phyloP scores from a whole-genome alignment of 2,888 invertebrate genomes.

The Trisateles emortualis region DNA sequence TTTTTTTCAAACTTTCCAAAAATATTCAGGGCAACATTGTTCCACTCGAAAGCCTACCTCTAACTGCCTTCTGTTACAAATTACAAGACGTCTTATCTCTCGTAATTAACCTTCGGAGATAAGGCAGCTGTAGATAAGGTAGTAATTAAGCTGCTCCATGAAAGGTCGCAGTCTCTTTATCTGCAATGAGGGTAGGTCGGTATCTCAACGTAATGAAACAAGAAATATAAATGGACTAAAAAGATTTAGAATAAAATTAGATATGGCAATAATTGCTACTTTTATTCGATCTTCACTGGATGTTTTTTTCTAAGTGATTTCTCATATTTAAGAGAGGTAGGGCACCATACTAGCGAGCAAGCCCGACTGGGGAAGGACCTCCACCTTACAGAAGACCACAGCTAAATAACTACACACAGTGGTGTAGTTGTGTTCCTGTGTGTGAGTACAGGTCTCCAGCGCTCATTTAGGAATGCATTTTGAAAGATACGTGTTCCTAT shows the following conservation, averaged over 20 bases:
- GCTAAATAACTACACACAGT: too few species aligned
- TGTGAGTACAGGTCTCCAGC: too few species aligned
- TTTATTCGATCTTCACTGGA: too few species aligned
- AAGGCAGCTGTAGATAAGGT: constrained; percentile 49
- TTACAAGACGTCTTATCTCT: constrained; percentile 52
- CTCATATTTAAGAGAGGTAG: too few species aligned
- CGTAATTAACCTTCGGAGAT: constrained; percentile 59
- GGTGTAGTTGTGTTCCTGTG: too few species aligned
- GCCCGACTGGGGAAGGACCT: too few species aligned
- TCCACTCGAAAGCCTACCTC: constrained; percentile 21
- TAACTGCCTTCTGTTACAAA: constrained; percentile 45
- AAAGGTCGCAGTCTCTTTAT: constrained; percentile 54
- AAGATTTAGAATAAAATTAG: not conserved
- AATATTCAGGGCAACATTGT: constrained; percentile 14
- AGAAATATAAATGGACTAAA: constrained; percentile 5
- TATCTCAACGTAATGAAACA: constrained; percentile 23
- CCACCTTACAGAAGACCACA: too few species aligned
- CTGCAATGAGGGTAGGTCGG: constrained; percentile 47
- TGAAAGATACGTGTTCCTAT: too few species aligned
- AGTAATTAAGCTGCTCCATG: constrained; percentile 51
- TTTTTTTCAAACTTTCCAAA: constrained; percentile 22
- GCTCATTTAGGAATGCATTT: too few species aligned
- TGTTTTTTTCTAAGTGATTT: too few species aligned
- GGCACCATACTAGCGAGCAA: too few species aligned
- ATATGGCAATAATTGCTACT: too few species aligned